Evolutionary conservation across 2,888 invertebrate species (phyloP).

Genomic region (Neoscelio sp.): DNA sequence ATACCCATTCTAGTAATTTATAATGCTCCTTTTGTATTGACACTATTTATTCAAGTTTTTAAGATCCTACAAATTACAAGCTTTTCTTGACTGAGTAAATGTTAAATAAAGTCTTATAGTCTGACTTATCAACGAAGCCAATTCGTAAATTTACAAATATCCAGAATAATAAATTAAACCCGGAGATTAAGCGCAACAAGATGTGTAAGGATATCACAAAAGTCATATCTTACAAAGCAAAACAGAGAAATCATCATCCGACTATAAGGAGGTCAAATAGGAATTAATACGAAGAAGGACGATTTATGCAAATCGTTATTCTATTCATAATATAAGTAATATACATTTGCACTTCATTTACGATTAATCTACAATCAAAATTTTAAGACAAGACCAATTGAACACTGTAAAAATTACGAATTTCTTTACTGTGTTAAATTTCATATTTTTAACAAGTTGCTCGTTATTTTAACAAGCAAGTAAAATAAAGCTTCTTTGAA

Average conservation of each 20-base stretch:
- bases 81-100: background rate
- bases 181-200: background rate
- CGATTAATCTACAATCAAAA: no score
- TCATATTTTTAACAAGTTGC: constrained; percentile 24
- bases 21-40: no score
- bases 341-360: background rate
- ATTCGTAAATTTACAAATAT: background rate
- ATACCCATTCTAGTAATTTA: constrained; percentile 27
- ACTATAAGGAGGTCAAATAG: constrained; percentile 45
- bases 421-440: background rate
- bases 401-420: no score
- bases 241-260: constrained; percentile 21
- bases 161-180: background rate
- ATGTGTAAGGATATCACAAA: constrained; percentile 9
- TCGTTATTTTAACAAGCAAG: constrained; percentile 3
- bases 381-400: no score
- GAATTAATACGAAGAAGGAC: constrained; percentile 13
- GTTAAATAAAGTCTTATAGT: background rate
- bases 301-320: constrained; percentile 21
- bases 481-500: constrained; percentile 4
- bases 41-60: no score
- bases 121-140: background rate
- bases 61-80: no score
- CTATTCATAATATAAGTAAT: background rate
- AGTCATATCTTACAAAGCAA: constrained; percentile 2